Percentiles rank a stretch among this genome's conserved stretches.
Evolutionary conservation across 2,797 vertebrate species (phyloP).

Genomic region (Gallinago nigripennis): DNA sequence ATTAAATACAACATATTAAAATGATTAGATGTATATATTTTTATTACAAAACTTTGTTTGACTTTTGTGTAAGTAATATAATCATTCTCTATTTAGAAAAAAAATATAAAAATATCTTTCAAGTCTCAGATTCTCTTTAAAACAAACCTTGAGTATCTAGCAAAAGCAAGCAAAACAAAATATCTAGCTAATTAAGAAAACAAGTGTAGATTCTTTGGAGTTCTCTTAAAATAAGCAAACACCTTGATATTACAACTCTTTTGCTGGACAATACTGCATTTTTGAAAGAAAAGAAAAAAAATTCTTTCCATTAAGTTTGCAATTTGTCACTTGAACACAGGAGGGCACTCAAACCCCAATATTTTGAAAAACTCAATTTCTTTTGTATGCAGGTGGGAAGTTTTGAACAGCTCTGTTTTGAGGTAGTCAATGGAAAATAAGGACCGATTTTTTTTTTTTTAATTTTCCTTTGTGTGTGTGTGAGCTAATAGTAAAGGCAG

Average conservation of each 20-base stretch:
- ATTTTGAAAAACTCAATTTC: not conserved
- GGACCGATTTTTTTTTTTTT: too few relatives aligned
- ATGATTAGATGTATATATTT: not conserved
- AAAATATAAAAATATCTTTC: not conserved
- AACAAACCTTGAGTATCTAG: not conserved
- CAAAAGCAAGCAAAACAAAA: not conserved
- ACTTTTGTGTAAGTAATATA: not conserved
- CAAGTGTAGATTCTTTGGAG: not conserved
- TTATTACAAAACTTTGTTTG: not conserved
- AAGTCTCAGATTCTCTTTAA: not conserved
- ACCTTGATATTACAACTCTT: rapidly evolving
- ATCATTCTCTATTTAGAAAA: not conserved
- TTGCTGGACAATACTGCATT: not conserved
- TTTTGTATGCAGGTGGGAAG: not conserved
- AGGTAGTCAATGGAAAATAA: not conserved
- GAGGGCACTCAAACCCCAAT: slow-evolving; percentile 47
- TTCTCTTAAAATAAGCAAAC: not conserved
- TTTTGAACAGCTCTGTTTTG: not conserved
- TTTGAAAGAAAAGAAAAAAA: not conserved
- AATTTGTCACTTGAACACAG: slow-evolving; percentile 46
- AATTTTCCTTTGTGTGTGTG: not conserved
- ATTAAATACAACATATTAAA: not conserved
- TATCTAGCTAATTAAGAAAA: not conserved
- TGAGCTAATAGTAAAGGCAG: not conserved
- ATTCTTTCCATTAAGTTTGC: not conserved